phyloP scores from a whole-genome alignment of 2,113 vertebrate genomes.

The Excalfactoria chinensis region DNA sequence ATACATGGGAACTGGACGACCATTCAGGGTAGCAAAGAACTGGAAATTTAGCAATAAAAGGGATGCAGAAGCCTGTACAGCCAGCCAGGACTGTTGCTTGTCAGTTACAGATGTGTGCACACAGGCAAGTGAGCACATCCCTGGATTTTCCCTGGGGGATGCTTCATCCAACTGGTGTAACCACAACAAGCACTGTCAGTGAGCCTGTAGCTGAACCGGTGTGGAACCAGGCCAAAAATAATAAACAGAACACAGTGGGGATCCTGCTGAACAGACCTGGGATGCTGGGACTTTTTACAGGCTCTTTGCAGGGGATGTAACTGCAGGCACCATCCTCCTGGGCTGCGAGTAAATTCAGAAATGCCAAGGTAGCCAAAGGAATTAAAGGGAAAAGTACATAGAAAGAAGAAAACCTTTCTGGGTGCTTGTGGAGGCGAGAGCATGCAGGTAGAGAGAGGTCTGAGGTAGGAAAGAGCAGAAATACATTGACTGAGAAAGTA shows the following conservation, averaged over 20 bases:
- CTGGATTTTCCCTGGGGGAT: background rate
- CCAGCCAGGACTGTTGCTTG: background rate
- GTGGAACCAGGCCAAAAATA: background rate
- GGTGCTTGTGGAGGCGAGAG: background rate
- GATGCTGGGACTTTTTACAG: slow-evolving; percentile 14
- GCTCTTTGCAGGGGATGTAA: fast-evolving
- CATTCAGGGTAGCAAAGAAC: background rate
- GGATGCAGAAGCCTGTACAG: background rate
- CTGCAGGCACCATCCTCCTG: background rate
- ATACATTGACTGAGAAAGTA: background rate
- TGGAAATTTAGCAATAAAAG: background rate
- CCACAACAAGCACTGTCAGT: background rate
- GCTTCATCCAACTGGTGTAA: background rate
- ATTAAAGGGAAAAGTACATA: background rate
- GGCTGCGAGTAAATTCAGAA: background rate
- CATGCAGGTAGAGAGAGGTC: background rate
- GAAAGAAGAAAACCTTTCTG: background rate
- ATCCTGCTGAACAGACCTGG: background rate
- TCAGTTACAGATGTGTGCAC: fast-evolving
- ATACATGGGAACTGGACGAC: background rate
- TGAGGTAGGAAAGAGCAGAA: background rate
- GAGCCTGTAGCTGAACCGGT: background rate
- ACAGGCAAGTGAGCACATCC: background rate
- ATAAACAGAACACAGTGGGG: background rate
- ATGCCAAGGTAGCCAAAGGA: background rate